phyloP scores from a whole-genome alignment of 2,113 vertebrate species.

The Neodontobutis hainanensis region DNA sequence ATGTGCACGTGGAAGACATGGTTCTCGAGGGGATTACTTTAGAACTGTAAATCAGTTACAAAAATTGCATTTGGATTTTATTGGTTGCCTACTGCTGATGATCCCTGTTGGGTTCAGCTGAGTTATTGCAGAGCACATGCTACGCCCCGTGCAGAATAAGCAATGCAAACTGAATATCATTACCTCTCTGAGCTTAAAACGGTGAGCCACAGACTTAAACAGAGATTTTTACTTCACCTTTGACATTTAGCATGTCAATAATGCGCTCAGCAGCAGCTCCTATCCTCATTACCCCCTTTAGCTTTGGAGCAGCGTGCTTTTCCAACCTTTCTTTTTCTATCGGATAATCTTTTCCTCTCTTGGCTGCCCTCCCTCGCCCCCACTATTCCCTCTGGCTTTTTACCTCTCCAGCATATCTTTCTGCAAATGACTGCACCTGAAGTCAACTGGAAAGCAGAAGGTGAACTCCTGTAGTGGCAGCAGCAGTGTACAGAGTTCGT shows the following conservation, averaged over 20 bases:
- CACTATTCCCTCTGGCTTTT: slow-evolving; percentile 14
- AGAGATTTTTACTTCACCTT: slow-evolving; percentile 65
- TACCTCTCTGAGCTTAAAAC: slow-evolving; percentile 42
- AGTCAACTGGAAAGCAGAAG: slow-evolving; percentile 72
- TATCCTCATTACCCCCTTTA: slow-evolving; percentile 70
- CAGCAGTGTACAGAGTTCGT: slow-evolving; percentile 37
- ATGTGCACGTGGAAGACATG: too few species aligned
- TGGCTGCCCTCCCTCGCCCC: background rate
- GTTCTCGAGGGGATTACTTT: too few species aligned
- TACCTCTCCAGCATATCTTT: slow-evolving; percentile 53
- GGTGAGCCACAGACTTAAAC: slow-evolving; percentile 52
- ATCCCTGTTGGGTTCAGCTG: slow-evolving; percentile 34
- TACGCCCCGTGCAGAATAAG: slow-evolving; percentile 1
- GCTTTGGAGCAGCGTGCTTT: slow-evolving; percentile 51
- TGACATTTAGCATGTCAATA: slow-evolving; percentile 69
- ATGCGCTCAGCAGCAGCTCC: slow-evolving; percentile 45
- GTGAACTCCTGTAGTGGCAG: slow-evolving; percentile 32
- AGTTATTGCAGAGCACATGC: slow-evolving; percentile 11
- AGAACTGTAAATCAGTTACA: too few species aligned
- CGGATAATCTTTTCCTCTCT: slow-evolving; percentile 37
- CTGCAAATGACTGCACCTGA: slow-evolving; percentile 72
- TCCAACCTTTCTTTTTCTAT: slow-evolving; percentile 29
- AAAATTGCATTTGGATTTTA: background rate
- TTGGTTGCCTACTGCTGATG: slow-evolving; percentile 38
- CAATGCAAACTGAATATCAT: slow-evolving; percentile 44